phyloP scores from a whole-genome alignment of 2,797 vertebrate genomes.

The Silurus lanzhouensis region DNA sequence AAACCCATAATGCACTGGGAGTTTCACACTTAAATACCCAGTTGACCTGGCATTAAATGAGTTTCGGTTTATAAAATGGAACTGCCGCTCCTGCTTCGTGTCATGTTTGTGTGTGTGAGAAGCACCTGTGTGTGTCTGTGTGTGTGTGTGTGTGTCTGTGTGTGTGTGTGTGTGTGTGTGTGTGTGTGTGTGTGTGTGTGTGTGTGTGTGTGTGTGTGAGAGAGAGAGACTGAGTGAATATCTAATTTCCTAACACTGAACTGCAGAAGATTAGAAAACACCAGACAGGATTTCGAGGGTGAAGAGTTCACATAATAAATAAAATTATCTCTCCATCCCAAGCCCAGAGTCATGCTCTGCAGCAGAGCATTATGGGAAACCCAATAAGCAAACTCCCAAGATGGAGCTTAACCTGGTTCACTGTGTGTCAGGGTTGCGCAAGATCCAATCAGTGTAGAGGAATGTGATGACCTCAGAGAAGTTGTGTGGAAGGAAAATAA shows the following conservation, averaged over 20 bases:
- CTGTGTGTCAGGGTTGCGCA: neutral
- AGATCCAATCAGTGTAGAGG: slow-evolving; percentile 5
- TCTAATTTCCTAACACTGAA: slow-evolving; percentile 47
- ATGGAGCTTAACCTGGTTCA: slow-evolving; percentile 2
- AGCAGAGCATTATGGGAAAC: slow-evolving; percentile 13
- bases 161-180: slow-evolving; percentile 13
- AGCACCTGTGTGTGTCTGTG: too few species aligned
- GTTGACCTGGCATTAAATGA: slow-evolving; percentile 9
- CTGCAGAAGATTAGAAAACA: slow-evolving; percentile 58
- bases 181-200: slow-evolving; percentile 11
- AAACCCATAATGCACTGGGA: slow-evolving; percentile 8
- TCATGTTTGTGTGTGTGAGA: slow-evolving; percentile 1
- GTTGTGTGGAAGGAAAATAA: neutral
- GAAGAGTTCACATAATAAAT: slow-evolving; percentile 61
- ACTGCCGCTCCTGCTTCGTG: neutral
- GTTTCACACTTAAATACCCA: slow-evolving; percentile 12
- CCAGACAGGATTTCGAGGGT: slow-evolving; percentile 52
- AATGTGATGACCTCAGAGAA: slow-evolving; percentile 5
- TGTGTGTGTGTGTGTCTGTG: neutral
- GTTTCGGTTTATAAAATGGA: slow-evolving; percentile 4
- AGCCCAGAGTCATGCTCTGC: neutral
- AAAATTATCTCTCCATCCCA: slow-evolving; percentile 54
- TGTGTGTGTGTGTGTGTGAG: neutral
- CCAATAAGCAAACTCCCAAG: slow-evolving; percentile 21
- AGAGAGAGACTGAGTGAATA: neutral